Evolutionary conservation across 2,113 vertebrate genomes (phyloP).

Genomic region (Megaleporinus macrocephalus): DNA sequence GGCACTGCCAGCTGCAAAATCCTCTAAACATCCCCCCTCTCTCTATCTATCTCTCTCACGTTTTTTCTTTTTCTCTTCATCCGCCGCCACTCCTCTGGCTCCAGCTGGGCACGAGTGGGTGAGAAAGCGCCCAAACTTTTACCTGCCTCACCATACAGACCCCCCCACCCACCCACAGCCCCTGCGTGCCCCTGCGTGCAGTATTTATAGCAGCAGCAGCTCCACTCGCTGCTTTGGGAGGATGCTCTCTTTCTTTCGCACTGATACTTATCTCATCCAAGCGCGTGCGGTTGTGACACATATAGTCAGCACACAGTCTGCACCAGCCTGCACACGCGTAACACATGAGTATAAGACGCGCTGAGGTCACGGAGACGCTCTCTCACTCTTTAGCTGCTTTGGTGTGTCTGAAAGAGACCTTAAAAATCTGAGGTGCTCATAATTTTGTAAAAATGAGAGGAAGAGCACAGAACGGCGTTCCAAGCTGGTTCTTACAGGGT

Average conservation of each 20-base stretch:
- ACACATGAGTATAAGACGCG: slow-evolving; percentile 6
- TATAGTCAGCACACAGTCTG: slow-evolving; percentile 28
- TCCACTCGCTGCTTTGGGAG: slow-evolving; percentile 36
- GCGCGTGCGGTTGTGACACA: slow-evolving; percentile 45
- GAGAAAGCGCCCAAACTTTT: slow-evolving; percentile 46
- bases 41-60: slow-evolving; percentile 8
- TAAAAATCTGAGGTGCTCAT: neutral
- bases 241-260: slow-evolving; percentile 11
- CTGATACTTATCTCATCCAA: slow-evolving; percentile 47
- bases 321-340: slow-evolving; percentile 22
- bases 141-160: slow-evolving; percentile 25
- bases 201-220: slow-evolving; percentile 52
- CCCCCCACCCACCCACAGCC: neutral
- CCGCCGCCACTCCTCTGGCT: slow-evolving; percentile 7
- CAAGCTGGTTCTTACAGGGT: too few relatives aligned
- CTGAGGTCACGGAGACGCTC: neutral
- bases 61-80: neutral
- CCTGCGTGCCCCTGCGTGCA: neutral
- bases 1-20: slow-evolving; percentile 58
- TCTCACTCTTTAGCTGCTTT: neutral
- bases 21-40: slow-evolving; percentile 9
- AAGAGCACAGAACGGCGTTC: too few relatives aligned
- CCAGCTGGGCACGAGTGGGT: slow-evolving; percentile 51
- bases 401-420: neutral
- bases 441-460: too few relatives aligned